A percentile compares a stretch with the other conserved stretches of the same genome.
Evolutionary conservation across 1,140 invertebrate genomes (phyloP).

Genomic region (Holcopasites calliopsidis): DNA sequence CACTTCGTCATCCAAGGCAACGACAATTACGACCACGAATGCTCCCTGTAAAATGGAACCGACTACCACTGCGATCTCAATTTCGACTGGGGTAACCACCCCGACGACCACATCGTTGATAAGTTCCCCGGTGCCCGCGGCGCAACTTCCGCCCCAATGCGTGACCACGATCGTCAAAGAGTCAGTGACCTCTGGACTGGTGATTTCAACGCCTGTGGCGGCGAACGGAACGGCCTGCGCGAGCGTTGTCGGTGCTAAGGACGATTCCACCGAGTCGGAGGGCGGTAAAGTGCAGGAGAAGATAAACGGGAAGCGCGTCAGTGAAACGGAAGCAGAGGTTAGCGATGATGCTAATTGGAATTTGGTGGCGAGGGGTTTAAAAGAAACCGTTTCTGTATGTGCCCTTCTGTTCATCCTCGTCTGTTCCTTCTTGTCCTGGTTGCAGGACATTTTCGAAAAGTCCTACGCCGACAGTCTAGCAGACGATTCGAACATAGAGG

Average conservation of each 20-base stretch:
- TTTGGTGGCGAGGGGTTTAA: too few relatives aligned
- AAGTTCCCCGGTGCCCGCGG: constrained; percentile 3
- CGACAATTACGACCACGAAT: not conserved
- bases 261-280: not conserved
- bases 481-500: constrained; percentile 83
- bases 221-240: not conserved
- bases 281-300: not conserved
- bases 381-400: too few relatives aligned
- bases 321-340: not conserved
- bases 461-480: constrained; percentile 64
- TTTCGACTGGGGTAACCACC: not conserved
- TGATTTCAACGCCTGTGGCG: not conserved
- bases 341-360: not conserved
- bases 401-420: too few relatives aligned
- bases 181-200: not conserved
- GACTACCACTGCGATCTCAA: not conserved
- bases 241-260: not conserved
- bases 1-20: constrained; percentile 29
- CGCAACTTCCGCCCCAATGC: constrained; percentile 9
- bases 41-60: not conserved
- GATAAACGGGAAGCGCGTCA: not conserved
- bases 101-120: not conserved
- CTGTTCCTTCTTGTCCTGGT: too few relatives aligned
- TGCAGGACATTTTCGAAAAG: constrained; percentile 40
- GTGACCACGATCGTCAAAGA: constrained; percentile 9